Evolutionary conservation across 2,888 invertebrate genomes (phyloP).

Genomic region (Sympetrum striolatum): DNA sequence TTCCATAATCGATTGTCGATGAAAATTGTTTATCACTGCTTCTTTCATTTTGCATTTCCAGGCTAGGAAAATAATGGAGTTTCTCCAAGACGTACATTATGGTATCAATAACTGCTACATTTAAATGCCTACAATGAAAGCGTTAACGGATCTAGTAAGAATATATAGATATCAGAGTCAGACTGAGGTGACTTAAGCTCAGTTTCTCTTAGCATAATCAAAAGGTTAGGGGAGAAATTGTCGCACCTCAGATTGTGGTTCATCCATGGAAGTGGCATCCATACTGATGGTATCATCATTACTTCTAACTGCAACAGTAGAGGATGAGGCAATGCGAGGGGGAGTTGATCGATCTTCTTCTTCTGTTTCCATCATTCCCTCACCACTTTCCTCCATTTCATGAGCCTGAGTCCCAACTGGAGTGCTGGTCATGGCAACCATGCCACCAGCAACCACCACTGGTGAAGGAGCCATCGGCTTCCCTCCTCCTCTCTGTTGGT

Average conservation of each 20-base stretch:
- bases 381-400: constrained; percentile 9
- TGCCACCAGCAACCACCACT: neutral
- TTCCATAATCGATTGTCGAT: no score
- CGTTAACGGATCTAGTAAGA: no score
- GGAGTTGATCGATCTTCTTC: constrained; percentile 45
- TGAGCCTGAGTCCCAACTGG: constrained; percentile 2
- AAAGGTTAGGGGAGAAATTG: neutral
- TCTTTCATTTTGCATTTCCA: no score
- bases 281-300: constrained; percentile 47
- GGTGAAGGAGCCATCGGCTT: neutral
- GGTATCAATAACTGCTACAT: no score
- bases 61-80: no score
- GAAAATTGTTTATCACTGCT: no score
- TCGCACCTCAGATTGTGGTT: constrained; percentile 5
- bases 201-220: no score
- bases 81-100: no score
- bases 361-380: neutral
- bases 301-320: constrained; percentile 49
- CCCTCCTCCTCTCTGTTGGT: constrained; percentile 53
- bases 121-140: no score
- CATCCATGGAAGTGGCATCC: constrained; percentile 28
- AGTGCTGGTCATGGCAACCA: neutral
- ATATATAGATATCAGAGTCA: no score
- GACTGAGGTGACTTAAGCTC: no score
- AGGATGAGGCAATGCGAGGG: constrained; percentile 47